A percentile compares a stretch with the other conserved stretches of the same genome.
Conservation (phyloP, 2,888 invertebrate species). For the Tetrapedia diversipes region DNA sequence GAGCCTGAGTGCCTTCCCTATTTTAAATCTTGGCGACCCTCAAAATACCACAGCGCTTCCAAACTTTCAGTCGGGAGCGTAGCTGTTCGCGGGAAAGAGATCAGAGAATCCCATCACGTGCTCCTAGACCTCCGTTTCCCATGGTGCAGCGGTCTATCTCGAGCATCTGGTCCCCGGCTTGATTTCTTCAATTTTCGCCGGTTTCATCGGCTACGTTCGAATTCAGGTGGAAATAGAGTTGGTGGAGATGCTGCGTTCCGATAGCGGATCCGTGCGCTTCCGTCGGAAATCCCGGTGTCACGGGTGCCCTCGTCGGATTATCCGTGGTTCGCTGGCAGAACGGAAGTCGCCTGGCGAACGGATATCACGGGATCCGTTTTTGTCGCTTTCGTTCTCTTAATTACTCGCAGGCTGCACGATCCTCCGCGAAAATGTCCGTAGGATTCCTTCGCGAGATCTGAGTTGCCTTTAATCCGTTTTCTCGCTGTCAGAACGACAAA, state of each 20-base stretch:
- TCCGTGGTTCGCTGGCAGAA: neutral
- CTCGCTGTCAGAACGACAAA: neutral
- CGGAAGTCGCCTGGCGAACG: too few relatives aligned
- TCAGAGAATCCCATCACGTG: neutral
- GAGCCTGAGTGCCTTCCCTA: too few relatives aligned
- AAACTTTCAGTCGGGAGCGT: too few relatives aligned
- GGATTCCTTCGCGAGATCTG: too few relatives aligned
- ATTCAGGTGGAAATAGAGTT: slow-evolving; percentile 2
- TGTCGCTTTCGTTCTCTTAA: neutral
- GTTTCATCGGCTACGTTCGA: neutral
- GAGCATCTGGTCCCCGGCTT: neutral
- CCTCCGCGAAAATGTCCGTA: neutral
- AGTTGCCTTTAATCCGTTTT: neutral
- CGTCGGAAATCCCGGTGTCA: slow-evolving; percentile 8
- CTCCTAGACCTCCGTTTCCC: neutral
- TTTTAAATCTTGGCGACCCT: too few relatives aligned
- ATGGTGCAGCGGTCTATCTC: neutral
- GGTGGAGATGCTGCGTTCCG: slow-evolving; percentile 6
- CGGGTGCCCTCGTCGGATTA: neutral
- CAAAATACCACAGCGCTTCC: too few relatives aligned
- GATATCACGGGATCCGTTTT: neutral
- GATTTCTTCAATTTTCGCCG: slow-evolving; percentile 36
- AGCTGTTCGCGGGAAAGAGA: too few relatives aligned
- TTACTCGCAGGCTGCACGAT: neutral
- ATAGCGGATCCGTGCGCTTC: neutral